Base-by-base conservation (phyloP, 2,113 vertebrate species). In the Aplodontia rufa region DNA sequence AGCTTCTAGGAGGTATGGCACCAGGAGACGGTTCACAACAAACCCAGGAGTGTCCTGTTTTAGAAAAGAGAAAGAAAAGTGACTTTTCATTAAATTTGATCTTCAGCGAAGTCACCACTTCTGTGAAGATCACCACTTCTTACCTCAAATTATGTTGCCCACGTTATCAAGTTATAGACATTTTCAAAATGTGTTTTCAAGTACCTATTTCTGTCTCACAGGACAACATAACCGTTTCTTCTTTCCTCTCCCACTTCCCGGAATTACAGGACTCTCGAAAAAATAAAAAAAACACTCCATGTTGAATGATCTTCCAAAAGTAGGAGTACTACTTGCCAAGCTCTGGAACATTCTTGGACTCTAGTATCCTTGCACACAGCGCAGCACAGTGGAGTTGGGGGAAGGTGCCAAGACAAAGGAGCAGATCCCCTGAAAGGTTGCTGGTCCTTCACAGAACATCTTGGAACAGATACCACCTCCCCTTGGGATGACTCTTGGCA, bases 31-130 rank as follows among this genome's bases (percentile, higher is more conserved):
- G 97, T 99, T 99, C 37, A 99, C 99, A 53, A 99, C 98, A 95
- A 99, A 99, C 5, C 99, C 99, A 3, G 99, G 99, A 6, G 99
- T 99, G 91, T 99, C 99, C 99, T 99, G 85, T 19, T 51, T 71
- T 45, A 87, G 42, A 30, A 78, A 22, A 93, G 40, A 84, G 20
- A 91, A 93, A 37, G 60, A 74, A 37, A 85, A 45, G 16, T 53
- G n/a, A 60, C 68, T 51, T 55, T 68, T 49, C 32, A 37, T 5
- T 64, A 79, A 79, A 64, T 9, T 42, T 8, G 3, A 45, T 47
- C 74, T 78, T 78, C 6, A 19, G 22, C 28, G 28, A 32, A 24
- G 40, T 60, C 17, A n/a, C 47, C 17, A 60, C 24, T 60, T 60
- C 28, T 60, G 58, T 60, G 58, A 60, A 64, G 28, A 82, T 40